These are phyloP conservation scores for Rhamnusium bicolor DNA, from an alignment of 2,888 invertebrate species.

Conservation along the genomic window DNA sequence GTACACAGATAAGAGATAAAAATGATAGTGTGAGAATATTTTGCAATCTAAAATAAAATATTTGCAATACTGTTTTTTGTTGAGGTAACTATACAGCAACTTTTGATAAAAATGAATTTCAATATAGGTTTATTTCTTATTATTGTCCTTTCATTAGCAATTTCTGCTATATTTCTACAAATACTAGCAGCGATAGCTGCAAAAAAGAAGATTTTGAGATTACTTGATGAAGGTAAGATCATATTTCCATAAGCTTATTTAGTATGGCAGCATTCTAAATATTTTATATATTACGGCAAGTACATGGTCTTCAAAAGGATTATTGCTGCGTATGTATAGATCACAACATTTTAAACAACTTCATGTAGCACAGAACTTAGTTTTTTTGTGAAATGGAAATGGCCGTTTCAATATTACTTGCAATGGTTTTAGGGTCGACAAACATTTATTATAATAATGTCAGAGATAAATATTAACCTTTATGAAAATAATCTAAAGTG, in stretches of 20 bases:
- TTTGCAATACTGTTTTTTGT: background rate
- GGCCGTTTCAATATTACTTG: too few relatives aligned
- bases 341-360: too few relatives aligned
- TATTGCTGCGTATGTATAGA: too few relatives aligned
- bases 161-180: slow-evolving; percentile 33
- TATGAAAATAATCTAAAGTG: background rate
- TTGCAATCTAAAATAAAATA: too few relatives aligned
- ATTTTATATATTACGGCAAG: background rate
- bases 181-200: slow-evolving; percentile 30
- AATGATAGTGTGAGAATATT: slow-evolving; percentile 12
- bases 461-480: too few relatives aligned
- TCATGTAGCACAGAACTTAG: too few relatives aligned
- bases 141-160: slow-evolving; percentile 18
- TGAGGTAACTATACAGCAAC: background rate
- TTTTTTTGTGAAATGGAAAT: too few relatives aligned
- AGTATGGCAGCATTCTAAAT: too few relatives aligned
- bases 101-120: background rate
- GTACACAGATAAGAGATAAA: slow-evolving; percentile 6
- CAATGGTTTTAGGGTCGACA: too few relatives aligned
- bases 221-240: slow-evolving; percentile 57
- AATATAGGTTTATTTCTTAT: slow-evolving; percentile 25
- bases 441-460: too few relatives aligned
- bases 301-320: too few relatives aligned
- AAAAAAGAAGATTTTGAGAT: slow-evolving; percentile 45
- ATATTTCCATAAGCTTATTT: too few relatives aligned